A percentile compares a stretch with the other conserved stretches of the same genome.
These are phyloP conservation scores for Isaurus tuberculatus DNA, from an alignment of 92 coral and sea anemone species.

Conservation along the genomic window DNA sequence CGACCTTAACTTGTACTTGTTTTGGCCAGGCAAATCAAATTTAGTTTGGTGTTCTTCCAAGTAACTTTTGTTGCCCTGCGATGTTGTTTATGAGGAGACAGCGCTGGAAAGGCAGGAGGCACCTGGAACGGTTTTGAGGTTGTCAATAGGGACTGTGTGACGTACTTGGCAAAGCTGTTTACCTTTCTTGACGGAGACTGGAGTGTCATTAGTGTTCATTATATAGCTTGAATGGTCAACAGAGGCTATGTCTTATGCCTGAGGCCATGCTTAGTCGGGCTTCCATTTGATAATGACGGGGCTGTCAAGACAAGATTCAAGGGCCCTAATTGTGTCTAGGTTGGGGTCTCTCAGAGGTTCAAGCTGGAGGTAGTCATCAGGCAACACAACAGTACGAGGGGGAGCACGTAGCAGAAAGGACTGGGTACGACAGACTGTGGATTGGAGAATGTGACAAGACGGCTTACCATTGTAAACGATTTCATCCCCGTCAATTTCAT, in stretches of 20 bases:
- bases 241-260: constrained; percentile 25
- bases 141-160: constrained; percentile 41
- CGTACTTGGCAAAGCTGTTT: constrained; percentile 62
- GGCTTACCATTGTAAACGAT: constrained; percentile 39
- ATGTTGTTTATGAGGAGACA: not conserved
- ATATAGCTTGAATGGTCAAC: constrained; percentile 38
- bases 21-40: constrained; percentile 47
- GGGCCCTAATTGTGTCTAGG: not conserved
- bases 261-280: not conserved
- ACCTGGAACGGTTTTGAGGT: not conserved
- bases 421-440: constrained; percentile 59
- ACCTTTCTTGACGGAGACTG: constrained; percentile 51
- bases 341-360: not conserved
- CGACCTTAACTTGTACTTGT: constrained; percentile 43
- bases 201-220: constrained; percentile 49
- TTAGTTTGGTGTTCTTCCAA: constrained; percentile 46
- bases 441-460: constrained; percentile 43
- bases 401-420: constrained; percentile 63
- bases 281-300: not conserved
- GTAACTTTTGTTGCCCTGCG: constrained; percentile 15
- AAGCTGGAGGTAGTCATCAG: constrained; percentile 56
- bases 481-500: constrained; percentile 54
- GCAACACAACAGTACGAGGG: constrained; percentile 52
- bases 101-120: not conserved
- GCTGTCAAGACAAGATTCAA: not conserved